These are phyloP conservation scores for Stomatorhinus ivindoensis DNA, from an alignment of 2,113 vertebrate species.

Conservation along the genomic window DNA sequence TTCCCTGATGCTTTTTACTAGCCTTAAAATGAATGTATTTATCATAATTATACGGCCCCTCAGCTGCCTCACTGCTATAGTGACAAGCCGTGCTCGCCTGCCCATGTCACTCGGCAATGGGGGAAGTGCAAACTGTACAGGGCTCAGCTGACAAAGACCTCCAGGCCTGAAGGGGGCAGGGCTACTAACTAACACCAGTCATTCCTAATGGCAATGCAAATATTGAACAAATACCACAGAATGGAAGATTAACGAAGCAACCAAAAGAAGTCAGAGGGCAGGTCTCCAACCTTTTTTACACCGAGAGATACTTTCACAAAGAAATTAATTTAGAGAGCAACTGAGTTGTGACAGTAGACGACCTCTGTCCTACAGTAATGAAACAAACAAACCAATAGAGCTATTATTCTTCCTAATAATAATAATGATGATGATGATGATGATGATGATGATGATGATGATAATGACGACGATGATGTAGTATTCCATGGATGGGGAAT, in stretches of 20 bases:
- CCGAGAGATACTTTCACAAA: not conserved
- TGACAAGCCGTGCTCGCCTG: not conserved
- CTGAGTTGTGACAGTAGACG: not conserved
- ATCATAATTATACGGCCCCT: not conserved
- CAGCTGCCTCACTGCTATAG: conserved; percentile 9
- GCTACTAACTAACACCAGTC: not conserved
- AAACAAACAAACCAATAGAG: not conserved
- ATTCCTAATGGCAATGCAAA: not conserved
- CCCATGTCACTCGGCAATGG: not conserved
- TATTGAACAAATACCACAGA: not conserved
- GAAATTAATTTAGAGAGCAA: not conserved
- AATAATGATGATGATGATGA: not conserved
- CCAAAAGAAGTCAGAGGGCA: not conserved
- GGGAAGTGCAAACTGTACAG: not conserved
- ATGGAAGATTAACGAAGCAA: not conserved
- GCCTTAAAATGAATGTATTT: not conserved
- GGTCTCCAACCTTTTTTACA: not conserved
- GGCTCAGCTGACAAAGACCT: not conserved
- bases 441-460: not conserved
- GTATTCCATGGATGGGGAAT: not conserved
- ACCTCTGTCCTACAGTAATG: not conserved
- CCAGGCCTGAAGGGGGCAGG: not conserved
- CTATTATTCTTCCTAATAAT: not conserved
- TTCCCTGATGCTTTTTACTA: not conserved
- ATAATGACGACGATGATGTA: too few relatives aligned